Conservation (phyloP, 2,888 invertebrate species). For the Merodon equestris region DNA sequence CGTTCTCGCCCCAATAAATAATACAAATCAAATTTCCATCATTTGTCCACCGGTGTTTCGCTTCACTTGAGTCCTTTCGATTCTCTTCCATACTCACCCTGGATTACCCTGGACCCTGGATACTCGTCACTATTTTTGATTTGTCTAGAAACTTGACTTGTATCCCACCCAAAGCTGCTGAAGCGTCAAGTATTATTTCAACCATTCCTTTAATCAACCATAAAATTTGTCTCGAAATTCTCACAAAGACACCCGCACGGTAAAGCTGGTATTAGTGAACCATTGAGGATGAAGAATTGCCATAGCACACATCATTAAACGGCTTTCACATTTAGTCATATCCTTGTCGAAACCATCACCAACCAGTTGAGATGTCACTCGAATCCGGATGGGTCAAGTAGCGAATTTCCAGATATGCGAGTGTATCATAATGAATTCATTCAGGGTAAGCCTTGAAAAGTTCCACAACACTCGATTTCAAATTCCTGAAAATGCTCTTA, state of each 20-base stretch:
- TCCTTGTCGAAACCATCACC: not conserved
- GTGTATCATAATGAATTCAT: no score
- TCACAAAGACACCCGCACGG: not conserved
- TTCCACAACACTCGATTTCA: not conserved
- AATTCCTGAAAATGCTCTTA: not conserved
- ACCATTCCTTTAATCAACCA: constrained; percentile 29
- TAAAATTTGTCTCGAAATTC: constrained; percentile 27
- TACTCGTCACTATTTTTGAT: no score
- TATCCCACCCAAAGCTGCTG: not conserved
- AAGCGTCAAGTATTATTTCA: constrained; percentile 17
- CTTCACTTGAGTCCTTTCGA: no score
- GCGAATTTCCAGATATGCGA: no score
- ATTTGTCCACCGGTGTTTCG: no score
- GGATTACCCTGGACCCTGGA: no score
- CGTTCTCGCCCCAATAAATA: no score
- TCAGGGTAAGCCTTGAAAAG: no score
- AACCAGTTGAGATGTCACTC: not conserved
- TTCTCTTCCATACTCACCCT: no score
- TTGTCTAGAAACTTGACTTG: no score
- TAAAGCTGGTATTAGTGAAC: constrained; percentile 20
- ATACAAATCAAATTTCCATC: no score
- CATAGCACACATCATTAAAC: constrained; percentile 22
- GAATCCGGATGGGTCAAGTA: no score
- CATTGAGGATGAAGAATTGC: constrained; percentile 19
- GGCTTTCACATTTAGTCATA: constrained; percentile 21